Base-by-base conservation (phyloP, 1,140 invertebrate genomes). In the Olivierus martensii region DNA sequence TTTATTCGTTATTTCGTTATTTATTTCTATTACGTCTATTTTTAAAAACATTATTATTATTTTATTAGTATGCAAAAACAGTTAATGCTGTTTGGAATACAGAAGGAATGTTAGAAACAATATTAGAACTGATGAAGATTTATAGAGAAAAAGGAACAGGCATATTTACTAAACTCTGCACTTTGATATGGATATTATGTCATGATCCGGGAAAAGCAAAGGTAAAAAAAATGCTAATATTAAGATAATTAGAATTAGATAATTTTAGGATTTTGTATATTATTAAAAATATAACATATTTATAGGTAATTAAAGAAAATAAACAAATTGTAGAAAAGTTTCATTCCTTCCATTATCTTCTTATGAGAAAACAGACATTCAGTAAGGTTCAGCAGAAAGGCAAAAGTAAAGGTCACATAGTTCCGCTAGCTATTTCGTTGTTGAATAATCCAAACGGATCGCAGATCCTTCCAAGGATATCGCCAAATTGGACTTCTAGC, bases 81-180 rank as follows among this genome's bases (percentile, higher is more conserved):
- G 50, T 56, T 5, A 22, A 52, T 39, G 22, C 35, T 12, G 39
- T 56, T 1, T 59, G 54, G 51, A 34, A 41, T 34, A 47, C 45
- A 19, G 17, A 42, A 11, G 34, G 12, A 6, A 41, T 36, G 11
- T 17, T 56, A 18, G 42, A 42, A 7, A 49, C 36, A n/a, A 43
- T 43, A 28, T 12, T 59, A 10, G 21, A 51, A 18, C 17, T 56
- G 12, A 52, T 56, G 55, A 37, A 39, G 42, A 46, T 45, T 12
- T 56, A 42, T 35, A 17, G 42, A 41, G 46, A 56, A 10, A 56
- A 52, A n/a, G 46, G 34, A 3, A 0, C 12, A 10, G 15, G 12
- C 10, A 56, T 56, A 11, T 56, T 56, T 11, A 49, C 39, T 12
- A 56, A 56, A 43, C 49, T 48, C 22, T 49, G 50, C 10, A 39